These are phyloP conservation scores for Prinia subflava DNA, from an alignment of 2,113 vertebrate species.

Conservation along the genomic window DNA sequence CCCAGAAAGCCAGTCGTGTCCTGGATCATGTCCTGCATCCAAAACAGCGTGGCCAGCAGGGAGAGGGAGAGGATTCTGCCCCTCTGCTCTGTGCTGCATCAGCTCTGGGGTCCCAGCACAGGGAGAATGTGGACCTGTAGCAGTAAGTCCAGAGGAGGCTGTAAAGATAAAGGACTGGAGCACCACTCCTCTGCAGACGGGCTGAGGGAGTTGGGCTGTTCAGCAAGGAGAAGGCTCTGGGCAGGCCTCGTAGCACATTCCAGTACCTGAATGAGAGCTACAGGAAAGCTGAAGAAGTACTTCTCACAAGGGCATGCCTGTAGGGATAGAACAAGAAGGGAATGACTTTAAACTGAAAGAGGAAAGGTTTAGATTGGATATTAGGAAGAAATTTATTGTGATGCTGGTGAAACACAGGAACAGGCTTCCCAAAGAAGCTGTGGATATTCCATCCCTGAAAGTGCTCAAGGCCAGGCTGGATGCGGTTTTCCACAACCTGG, in stretches of 20 bases:
- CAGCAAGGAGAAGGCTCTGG: background rate
- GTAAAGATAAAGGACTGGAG: background rate
- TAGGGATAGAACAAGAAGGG: background rate
- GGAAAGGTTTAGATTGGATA: background rate
- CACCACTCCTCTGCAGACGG: background rate
- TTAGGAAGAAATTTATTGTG: background rate
- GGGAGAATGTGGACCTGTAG: background rate
- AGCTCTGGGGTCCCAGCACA: background rate
- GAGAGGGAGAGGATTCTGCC: background rate
- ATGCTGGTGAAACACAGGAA: background rate
- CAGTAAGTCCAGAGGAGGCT: background rate
- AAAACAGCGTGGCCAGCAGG: fast-evolving
- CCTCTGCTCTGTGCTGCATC: background rate
- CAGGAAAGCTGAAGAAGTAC: background rate
- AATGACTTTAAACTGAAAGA: background rate
- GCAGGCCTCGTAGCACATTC: background rate
- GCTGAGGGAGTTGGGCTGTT: background rate
- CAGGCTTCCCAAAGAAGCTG: background rate
- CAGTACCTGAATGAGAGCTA: background rate
- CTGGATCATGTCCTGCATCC: background rate
- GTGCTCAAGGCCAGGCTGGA: background rate
- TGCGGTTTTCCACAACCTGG: background rate
- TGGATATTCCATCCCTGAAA: background rate
- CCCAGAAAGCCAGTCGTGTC: background rate
- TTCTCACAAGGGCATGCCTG: background rate